Percentiles rank a stretch among this genome's conserved stretches.
Conservation (phyloP, 2,797 vertebrate genomes). For the Knipowitschia caucasica region DNA sequence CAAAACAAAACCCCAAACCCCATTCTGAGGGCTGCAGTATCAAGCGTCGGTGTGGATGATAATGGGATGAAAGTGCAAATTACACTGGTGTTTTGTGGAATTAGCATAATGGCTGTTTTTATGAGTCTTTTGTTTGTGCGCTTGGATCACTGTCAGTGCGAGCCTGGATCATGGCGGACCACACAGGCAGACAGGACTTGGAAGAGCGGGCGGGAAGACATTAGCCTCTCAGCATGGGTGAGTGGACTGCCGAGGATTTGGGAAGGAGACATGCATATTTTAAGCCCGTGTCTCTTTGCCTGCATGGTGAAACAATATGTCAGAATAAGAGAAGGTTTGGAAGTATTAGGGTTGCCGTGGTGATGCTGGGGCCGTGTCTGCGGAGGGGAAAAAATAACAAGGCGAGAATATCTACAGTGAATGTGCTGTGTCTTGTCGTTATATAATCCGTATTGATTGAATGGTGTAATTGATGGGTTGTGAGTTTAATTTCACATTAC, state of each 20-base stretch:
- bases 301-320: constrained; percentile 25
- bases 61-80: constrained; percentile 16
- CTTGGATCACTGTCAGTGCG: constrained; percentile 47
- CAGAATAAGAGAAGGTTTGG: constrained; percentile 19
- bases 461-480: no score
- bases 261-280: constrained; percentile 32
- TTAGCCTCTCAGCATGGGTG: constrained; percentile 59
- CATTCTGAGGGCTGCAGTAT: not conserved
- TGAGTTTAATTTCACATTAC: no score
- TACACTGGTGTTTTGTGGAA: constrained; percentile 15
- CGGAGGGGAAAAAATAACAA: no score
- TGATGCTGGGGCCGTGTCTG: no score
- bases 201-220: constrained; percentile 48
- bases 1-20: constrained; percentile 2
- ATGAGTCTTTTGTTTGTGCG: constrained; percentile 33
- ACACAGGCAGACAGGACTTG: constrained; percentile 44
- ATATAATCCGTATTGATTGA: no score
- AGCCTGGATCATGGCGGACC: constrained; percentile 47
- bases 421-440: no score
- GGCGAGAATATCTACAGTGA: no score
- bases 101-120: constrained; percentile 30
- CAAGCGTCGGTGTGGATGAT: constrained; percentile 1
- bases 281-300: constrained; percentile 32
- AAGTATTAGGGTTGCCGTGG: not conserved
- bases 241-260: constrained; percentile 40